Base-by-base conservation (phyloP, 1,140 invertebrate species). In the Physella acuta region DNA sequence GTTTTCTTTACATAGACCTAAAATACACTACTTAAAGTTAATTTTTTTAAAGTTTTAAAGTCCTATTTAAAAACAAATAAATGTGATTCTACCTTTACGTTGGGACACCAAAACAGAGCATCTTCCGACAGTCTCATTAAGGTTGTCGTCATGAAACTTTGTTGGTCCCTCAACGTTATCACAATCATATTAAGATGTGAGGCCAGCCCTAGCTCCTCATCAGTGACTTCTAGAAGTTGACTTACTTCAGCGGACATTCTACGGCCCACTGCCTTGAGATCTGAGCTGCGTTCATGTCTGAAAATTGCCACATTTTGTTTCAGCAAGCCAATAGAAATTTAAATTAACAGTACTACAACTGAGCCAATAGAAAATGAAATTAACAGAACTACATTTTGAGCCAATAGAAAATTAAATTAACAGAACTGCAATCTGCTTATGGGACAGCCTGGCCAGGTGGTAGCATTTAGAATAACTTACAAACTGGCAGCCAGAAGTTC, bases 241-340 rank as follows among this genome's bases (percentile, higher is more conserved):
- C 73, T 69, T 11, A 79, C 56, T 52, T 74, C 68, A 16, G 70
- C 64, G 5, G 60, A 60, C 52, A 78, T 68, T 0, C 70, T 71
- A 55, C 70, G 62, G 28, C 77, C 78, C 3, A 70, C 71, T 2
- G 75, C 75, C 16, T 63, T 55, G 33, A 76, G 68, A 49, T 80
- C 77, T 31, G 39, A 68, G 66, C 74, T 78, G 30, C 76, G 63
- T 26, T 76, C 78, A 66, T 78, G 70, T 51, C 78, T 80, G 68
- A 24, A 68, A 69, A 65, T 63, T 17, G 34, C 37, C n/a, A n/a
- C n/a, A n/a, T n/a, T n/a, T n/a, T n/a, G n/a, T n/a, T n/a, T n/a
- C n/a, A n/a, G n/a, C n/a, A n/a, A n/a, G n/a, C n/a, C n/a, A n/a
- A n/a, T n/a, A n/a, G n/a, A n/a, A n/a, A n/a, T n/a, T n/a, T n/a